phyloP scores from a whole-genome alignment of 2,888 invertebrate genomes.

The Mactromeris polynyma region DNA sequence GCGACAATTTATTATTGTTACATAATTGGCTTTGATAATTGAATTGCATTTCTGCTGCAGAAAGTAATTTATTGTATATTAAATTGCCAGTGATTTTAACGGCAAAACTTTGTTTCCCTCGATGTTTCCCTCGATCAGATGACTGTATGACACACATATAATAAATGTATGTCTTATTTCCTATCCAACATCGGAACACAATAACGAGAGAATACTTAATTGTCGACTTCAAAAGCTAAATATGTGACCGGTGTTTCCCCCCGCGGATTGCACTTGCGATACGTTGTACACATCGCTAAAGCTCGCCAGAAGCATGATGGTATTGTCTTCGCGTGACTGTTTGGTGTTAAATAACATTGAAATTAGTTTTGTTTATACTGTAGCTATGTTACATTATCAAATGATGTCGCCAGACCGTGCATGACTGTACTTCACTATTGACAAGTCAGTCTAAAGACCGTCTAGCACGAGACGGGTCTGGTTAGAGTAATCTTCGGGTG shows the following conservation, averaged over 20 bases:
- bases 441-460: neutral
- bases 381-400: neutral
- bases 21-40: neutral
- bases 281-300: neutral
- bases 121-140: neutral
- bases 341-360: neutral
- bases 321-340: neutral
- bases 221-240: neutral
- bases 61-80: slow-evolving; percentile 16
- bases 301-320: neutral
- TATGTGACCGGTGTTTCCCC: no score
- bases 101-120: neutral
- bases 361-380: neutral
- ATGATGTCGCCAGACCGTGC: neutral
- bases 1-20: neutral
- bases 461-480: neutral
- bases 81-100: neutral
- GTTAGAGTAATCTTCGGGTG: neutral
- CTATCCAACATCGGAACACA: neutral
- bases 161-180: neutral
- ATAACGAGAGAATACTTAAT: no score
- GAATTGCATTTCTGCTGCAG: neutral
- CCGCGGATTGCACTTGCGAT: no score
- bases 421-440: neutral
- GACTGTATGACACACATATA: neutral